Evolutionary conservation across 2,888 invertebrate species (phyloP), one percentile per base, ranked within the genome.

Genomic region (Epistrophe grossulariae): DNA sequence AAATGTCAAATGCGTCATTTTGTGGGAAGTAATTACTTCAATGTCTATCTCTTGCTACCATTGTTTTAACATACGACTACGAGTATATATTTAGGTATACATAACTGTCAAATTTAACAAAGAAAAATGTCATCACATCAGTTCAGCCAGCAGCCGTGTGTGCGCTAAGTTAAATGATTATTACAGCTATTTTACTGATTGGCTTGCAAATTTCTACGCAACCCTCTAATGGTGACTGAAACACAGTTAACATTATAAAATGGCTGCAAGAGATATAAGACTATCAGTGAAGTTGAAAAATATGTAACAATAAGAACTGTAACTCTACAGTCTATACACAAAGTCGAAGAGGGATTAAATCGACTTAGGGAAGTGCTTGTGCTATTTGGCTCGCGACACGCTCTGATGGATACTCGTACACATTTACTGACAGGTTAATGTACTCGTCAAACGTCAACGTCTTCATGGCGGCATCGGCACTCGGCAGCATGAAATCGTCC

Each of bases 381-480:
- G 38, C 62, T 71, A 77, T 77, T 71, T 77, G 77, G 64, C 64
- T 31, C 52, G 79, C 71, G 76, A 78, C 74, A 78, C 70, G 85
- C 82, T 85, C 82, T 85, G 85, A 74, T 82, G 85, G 78, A 79
- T 68, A 82, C 73, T 70, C 50, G 77, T 59, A 84, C 77, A 43
- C 52, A 52, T 68, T 45, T 48, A 57, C 83, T 78, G 79, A 83
- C 76, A 79, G 87, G 87, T 87, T 87, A 87, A 87, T 83, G 87
- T 82, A 83, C 87, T 79, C 85, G 78, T 85, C 82, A 81, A 81
- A 55, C 70, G 70, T 70, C 70, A 70, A 70, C 72, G 72, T 60
- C 72, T 59, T 59, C 50, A 70, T 82, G 31, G 80, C 66, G 35
- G 24, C 19, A 24, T 40, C 11, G 11, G 13, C 24, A 17, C 5